Conservation (phyloP, 2,797 vertebrate genomes). For the Sebastolobus alascanus region DNA sequence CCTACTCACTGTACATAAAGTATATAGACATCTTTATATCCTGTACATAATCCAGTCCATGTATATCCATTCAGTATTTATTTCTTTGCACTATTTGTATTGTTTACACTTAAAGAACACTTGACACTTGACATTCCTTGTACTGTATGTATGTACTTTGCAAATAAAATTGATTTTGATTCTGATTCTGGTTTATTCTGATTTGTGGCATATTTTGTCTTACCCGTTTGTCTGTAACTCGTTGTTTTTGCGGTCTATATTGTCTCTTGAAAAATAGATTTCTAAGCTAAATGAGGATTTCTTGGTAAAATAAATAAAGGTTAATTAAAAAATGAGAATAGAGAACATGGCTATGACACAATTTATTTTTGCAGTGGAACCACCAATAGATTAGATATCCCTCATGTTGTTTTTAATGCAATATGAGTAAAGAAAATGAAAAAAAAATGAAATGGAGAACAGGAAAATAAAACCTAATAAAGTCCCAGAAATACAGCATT, state of each 20-base stretch:
- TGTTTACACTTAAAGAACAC: too few species aligned
- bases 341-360: background rate
- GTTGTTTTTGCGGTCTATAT: background rate
- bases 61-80: too few species aligned
- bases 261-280: background rate
- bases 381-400: background rate
- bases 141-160: too few species aligned
- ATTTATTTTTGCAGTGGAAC: background rate
- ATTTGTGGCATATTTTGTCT: background rate
- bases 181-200: background rate
- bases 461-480: background rate
- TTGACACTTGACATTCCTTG: too few species aligned
- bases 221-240: background rate
- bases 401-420: background rate
- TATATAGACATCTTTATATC: too few species aligned
- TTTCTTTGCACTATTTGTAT: too few species aligned
- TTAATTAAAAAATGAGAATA: background rate
- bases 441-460: too few species aligned
- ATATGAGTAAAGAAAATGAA: background rate
- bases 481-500: background rate
- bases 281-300: background rate
- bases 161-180: too few species aligned
- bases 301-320: background rate
- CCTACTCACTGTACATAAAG: too few species aligned
- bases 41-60: too few species aligned